Base-by-base conservation (phyloP, 1,140 invertebrate species). In the Agraylea sexmaculata region DNA sequence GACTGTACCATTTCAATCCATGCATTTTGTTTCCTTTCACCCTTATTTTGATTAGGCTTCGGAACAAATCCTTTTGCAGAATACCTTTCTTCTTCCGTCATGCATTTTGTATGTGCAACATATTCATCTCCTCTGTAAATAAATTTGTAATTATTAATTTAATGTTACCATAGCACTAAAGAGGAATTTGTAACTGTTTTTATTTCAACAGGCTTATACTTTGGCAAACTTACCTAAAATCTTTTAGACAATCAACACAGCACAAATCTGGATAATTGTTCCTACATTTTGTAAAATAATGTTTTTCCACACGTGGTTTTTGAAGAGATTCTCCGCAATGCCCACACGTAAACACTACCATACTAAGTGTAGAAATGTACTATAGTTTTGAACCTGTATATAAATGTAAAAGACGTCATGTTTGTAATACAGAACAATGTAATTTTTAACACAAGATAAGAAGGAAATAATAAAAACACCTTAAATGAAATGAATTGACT, bases 271-370 rank as follows among this genome's bases (percentile, higher is more conserved):
- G 64, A 40, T 47, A 59, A 17, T 53, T 57, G 12, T 64, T 70
- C 37, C 78, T 76, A 56, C 79, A 80, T 51, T 68, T 68, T 37
- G 72, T 74, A 42, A 74, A 72, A 59, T 91, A 91, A 64, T 95
- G 90, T 56, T 89, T 90, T 44, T 88, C 86, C 2, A 94, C 88
- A 60, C 84, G 79, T 20, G 85, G 84, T 55, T 94, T 94, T 55
- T 92, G 88, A 1, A 94, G 56, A 15, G 83, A 78, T 40, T 91
- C 85, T 0, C 88, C 87, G 59, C 91, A 95, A 47, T 80, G 70
- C 53, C 83, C 83, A 59, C 91, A 96, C 11, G 83, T 87, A 58
- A 95, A 95, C 17, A 89, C 82, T 22, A 93, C 88, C 89, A 94
- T 93, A 51, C 22, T 48, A 29, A 17, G 6, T 11, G 42, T 41